Percentiles rank a stretch among this genome's conserved stretches.
phyloP scores from a whole-genome alignment of 2,797 vertebrate genomes.

The Knipowitschia caucasica region DNA sequence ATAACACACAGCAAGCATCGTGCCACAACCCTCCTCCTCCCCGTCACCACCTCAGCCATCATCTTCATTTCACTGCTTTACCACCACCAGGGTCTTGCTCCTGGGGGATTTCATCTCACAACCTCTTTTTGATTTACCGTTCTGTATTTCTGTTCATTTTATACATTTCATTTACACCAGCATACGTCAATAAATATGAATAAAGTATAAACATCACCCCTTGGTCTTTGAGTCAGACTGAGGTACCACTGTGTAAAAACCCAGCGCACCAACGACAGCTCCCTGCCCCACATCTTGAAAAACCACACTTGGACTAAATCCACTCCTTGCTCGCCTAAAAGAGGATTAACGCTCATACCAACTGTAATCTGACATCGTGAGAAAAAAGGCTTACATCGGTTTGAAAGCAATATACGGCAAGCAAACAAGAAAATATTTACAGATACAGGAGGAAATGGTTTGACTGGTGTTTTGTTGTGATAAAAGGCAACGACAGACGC shows the following conservation, averaged over 20 bases:
- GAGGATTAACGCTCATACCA: conserved; percentile 30
- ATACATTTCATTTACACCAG: too few relatives aligned
- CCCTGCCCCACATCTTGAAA: not conserved
- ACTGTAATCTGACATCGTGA: conserved; percentile 44
- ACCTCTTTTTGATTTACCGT: too few relatives aligned
- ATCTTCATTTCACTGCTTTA: too few relatives aligned
- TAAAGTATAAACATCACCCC: too few relatives aligned
- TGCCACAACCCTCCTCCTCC: too few relatives aligned
- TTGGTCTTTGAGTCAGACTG: too few relatives aligned
- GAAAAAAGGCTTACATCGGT: conserved; percentile 30
- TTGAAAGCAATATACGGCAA: conserved; percentile 24
- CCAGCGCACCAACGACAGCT: not conserved
- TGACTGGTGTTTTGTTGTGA: conserved; percentile 36
- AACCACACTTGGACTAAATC: conserved; percentile 20
- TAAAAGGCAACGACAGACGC: conserved; percentile 38
- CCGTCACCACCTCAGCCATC: too few relatives aligned
- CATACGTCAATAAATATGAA: too few relatives aligned
- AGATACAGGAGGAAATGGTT: conserved; percentile 26
- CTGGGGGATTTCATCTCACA: too few relatives aligned
- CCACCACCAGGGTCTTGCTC: too few relatives aligned
- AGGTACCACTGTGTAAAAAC: not conserved
- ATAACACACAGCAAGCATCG: too few relatives aligned
- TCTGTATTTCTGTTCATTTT: too few relatives aligned
- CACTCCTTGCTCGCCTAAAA: conserved; percentile 20
- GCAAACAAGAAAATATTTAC: conserved; percentile 31